Percentiles rank a stretch among this genome's conserved stretches.
Evolutionary conservation across 2,113 vertebrate genomes (phyloP).

Genomic region (Forbesichthys agassizii): DNA sequence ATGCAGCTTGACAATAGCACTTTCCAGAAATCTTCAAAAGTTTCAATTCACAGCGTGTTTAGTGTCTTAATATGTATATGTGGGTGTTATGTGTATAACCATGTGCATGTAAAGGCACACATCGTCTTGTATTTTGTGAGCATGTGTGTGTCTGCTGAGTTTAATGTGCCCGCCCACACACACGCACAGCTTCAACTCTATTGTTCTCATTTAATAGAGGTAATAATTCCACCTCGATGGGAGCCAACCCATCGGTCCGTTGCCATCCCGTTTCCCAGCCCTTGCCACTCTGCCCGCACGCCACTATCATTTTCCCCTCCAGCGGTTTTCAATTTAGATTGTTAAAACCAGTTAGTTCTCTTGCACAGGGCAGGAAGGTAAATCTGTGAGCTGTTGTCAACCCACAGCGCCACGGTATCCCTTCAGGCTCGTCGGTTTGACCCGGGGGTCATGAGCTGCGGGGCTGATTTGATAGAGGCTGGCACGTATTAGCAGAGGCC

Average conservation of each 20-base stretch:
- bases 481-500: slow-evolving; percentile 43
- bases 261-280: slow-evolving; percentile 22
- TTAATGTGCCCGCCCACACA: slow-evolving; percentile 1
- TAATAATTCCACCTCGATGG: slow-evolving; percentile 50
- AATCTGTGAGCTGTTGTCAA: slow-evolving; percentile 52
- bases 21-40: no score
- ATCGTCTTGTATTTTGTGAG: background rate
- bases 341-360: slow-evolving; percentile 52
- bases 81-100: background rate
- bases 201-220: slow-evolving; percentile 14
- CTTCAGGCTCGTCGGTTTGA: slow-evolving; percentile 45
- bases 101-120: background rate
- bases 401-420: slow-evolving; percentile 41
- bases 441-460: slow-evolving; percentile 30
- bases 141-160: background rate
- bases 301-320: slow-evolving; percentile 66
- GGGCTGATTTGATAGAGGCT: slow-evolving; percentile 27
- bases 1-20: no score
- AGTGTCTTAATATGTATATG: background rate
- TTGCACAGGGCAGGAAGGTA: slow-evolving; percentile 30
- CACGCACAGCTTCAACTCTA: background rate
- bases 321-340: slow-evolving; percentile 70
- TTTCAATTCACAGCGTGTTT: background rate
- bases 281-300: slow-evolving; percentile 37
- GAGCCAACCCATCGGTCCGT: slow-evolving; percentile 37